Evolutionary conservation across 2,113 vertebrate genomes (phyloP).

Genomic region (Thamnaconus septentrionalis): DNA sequence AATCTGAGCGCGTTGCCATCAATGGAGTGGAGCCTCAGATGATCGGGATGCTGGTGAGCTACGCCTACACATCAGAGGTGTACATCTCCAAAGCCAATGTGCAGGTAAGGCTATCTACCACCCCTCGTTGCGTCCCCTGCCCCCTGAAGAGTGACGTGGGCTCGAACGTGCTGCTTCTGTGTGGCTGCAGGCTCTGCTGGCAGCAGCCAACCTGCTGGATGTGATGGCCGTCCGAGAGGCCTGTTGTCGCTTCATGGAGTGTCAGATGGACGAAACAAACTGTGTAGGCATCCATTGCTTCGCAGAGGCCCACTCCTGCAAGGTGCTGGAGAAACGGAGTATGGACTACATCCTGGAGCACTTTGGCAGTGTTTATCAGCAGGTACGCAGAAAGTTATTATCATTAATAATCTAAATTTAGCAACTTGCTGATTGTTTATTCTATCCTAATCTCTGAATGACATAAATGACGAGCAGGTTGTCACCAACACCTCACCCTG

Average conservation of each 20-base stretch:
- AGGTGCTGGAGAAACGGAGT: slow-evolving; percentile 74
- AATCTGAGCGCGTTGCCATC: slow-evolving; percentile 80
- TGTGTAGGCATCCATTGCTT: slow-evolving; percentile 83
- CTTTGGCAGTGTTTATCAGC: slow-evolving; percentile 72
- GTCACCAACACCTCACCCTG: background rate
- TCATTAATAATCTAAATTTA: background rate
- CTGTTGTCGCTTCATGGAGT: slow-evolving; percentile 80
- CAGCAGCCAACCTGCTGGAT: slow-evolving; percentile 80
- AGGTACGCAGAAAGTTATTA: slow-evolving; percentile 55
- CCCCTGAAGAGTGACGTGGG: rapidly evolving
- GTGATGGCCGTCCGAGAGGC: slow-evolving; percentile 80
- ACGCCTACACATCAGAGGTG: slow-evolving; percentile 80
- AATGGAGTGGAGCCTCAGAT: slow-evolving; percentile 82
- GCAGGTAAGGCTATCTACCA: slow-evolving; percentile 54
- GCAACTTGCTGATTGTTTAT: too few relatives aligned
- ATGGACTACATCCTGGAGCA: slow-evolving; percentile 81
- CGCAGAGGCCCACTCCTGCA: slow-evolving; percentile 79
- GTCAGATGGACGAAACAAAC: slow-evolving; percentile 82
- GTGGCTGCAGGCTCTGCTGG: slow-evolving; percentile 69
- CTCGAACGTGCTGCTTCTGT: background rate
- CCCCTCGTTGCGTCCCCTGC: background rate
- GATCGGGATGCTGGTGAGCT: slow-evolving; percentile 81
- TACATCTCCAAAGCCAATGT: slow-evolving; percentile 80
- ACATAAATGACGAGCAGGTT: background rate
- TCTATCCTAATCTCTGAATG: too few relatives aligned